Evolutionary conservation across 2,888 invertebrate species (phyloP).

Genomic region (Mythimna loreyi): DNA sequence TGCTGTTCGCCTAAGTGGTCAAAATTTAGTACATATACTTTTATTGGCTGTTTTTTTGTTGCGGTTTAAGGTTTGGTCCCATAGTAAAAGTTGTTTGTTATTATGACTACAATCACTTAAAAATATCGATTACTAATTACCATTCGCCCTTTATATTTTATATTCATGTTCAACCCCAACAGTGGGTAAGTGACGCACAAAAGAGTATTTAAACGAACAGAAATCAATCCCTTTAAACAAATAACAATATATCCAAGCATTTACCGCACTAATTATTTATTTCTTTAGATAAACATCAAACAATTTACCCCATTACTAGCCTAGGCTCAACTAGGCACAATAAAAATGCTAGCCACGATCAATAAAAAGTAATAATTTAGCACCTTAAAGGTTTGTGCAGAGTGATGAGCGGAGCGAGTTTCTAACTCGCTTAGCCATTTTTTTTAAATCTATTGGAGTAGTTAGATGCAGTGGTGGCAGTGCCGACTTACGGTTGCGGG

Average conservation of each 20-base stretch:
- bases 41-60: too few relatives aligned
- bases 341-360: constrained; percentile 69
- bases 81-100: too few relatives aligned
- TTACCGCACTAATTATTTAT: constrained; percentile 23
- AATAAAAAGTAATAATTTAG: constrained; percentile 74
- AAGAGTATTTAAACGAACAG: not conserved
- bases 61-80: too few relatives aligned
- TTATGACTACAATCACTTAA: too few relatives aligned
- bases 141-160: too few relatives aligned
- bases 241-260: constrained; percentile 1
- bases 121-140: too few relatives aligned
- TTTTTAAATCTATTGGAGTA: not conserved
- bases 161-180: too few relatives aligned
- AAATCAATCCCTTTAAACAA: constrained; percentile 2
- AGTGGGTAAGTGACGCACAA: too few relatives aligned
- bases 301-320: constrained; percentile 29
- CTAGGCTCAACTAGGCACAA: constrained; percentile 57
- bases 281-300: constrained; percentile 39
- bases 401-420: constrained; percentile 54
- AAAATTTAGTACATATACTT: too few relatives aligned
- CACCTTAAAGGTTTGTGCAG: constrained; percentile 41
- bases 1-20: too few relatives aligned
- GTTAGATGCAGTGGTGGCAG: too few relatives aligned
- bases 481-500: too few relatives aligned
- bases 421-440: not conserved